phyloP scores from a whole-genome alignment of 2,888 invertebrate genomes.

The Idaea straminata region DNA sequence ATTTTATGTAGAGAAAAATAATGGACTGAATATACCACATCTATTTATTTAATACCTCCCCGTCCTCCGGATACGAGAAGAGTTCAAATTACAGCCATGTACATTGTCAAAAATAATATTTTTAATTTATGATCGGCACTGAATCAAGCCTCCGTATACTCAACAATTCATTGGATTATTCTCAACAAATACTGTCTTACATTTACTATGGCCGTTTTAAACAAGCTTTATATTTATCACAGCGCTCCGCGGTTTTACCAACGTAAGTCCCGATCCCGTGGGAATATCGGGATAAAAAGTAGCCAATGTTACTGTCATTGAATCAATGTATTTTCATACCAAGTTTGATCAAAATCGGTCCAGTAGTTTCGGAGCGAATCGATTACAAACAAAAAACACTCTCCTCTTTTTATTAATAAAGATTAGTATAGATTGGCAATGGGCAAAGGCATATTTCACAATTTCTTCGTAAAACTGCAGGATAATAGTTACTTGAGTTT shows the following conservation, averaged over 20 bases:
- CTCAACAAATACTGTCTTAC: not conserved
- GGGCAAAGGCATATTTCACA: not conserved
- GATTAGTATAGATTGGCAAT: too few species aligned
- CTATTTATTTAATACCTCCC: slow-evolving; percentile 28
- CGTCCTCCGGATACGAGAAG: slow-evolving; percentile 30
- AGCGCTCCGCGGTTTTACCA: not conserved
- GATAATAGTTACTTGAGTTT: too few species aligned
- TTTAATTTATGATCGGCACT: slow-evolving; percentile 31
- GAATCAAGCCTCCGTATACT: slow-evolving; percentile 20
- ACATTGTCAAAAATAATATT: slow-evolving; percentile 43
- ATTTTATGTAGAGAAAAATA: too few species aligned
- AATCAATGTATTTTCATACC: too few species aligned
- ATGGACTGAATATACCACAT: slow-evolving; percentile 23
- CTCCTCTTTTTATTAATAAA: too few species aligned
- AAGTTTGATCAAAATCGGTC: too few species aligned
- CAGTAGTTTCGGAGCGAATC: too few species aligned
- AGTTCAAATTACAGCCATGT: slow-evolving; percentile 37
- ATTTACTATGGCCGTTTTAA: not conserved
- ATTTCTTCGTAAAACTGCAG: not conserved
- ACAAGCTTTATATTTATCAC: not conserved
- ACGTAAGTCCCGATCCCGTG: too few species aligned
- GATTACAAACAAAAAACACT: too few species aligned
- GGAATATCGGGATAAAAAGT: too few species aligned
- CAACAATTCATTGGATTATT: slow-evolving; percentile 18
- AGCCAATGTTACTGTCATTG: too few species aligned